These are phyloP conservation scores for Ceyx erithaca DNA, from an alignment of 2,797 vertebrate genomes.

Conservation along the genomic window DNA sequence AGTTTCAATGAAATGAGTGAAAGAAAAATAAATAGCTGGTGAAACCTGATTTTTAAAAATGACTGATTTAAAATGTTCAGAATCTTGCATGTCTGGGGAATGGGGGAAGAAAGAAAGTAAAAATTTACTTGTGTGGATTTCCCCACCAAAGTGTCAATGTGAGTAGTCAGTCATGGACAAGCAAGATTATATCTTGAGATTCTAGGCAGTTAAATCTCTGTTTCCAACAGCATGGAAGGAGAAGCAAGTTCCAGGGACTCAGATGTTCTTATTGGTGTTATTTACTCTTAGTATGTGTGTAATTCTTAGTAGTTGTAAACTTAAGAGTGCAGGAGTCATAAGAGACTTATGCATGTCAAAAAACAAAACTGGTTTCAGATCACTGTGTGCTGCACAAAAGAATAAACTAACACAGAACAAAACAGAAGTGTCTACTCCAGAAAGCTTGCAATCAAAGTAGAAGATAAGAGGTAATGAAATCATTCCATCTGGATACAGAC, in stretches of 20 bases:
- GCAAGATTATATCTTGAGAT: not conserved
- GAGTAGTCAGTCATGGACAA: not conserved
- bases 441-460: not conserved
- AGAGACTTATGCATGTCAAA: not conserved
- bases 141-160: not conserved
- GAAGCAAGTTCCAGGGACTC: not conserved
- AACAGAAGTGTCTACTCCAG: not conserved
- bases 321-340: not conserved
- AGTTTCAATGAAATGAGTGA: constrained; percentile 3
- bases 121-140: not conserved
- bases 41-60: not conserved
- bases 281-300: not conserved
- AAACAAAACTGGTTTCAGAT: not conserved
- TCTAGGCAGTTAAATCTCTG: not conserved
- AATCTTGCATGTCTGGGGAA: not conserved
- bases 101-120: not conserved
- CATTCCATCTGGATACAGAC: not conserved
- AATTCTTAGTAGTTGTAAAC: not conserved
- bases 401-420: not conserved
- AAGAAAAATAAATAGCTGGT: constrained; percentile 14
- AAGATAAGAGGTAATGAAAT: not conserved
- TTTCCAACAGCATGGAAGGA: not conserved
- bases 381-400: rapidly evolving
- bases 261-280: not conserved
- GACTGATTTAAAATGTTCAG: too few species aligned